phyloP scores from a whole-genome alignment of 2,113 vertebrate species.

The Amphilophus citrinellus region DNA sequence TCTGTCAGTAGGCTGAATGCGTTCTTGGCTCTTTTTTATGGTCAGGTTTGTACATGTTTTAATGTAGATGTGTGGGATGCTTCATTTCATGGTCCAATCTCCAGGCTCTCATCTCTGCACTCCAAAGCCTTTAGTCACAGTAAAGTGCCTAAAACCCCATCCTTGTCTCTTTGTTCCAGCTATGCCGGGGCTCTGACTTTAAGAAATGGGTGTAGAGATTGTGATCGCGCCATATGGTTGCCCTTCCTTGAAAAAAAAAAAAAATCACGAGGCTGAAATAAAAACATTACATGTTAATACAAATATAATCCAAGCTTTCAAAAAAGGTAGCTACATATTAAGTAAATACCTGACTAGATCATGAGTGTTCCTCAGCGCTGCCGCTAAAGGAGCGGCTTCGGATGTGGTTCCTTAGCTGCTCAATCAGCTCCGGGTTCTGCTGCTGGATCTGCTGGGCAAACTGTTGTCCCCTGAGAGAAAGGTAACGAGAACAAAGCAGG shows the following conservation, averaged over 20 bases:
- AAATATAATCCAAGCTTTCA: too few species aligned
- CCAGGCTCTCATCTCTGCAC: constrained; percentile 24
- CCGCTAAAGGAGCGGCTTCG: constrained; percentile 95
- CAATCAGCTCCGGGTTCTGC: constrained; percentile 97
- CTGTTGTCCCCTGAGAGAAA: constrained; percentile 91
- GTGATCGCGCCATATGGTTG: constrained; percentile 67
- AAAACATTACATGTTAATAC: neutral
- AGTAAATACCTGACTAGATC: constrained; percentile 74
- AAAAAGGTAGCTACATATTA: neutral
- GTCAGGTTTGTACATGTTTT: constrained; percentile 34
- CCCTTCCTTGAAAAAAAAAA: constrained; percentile 36
- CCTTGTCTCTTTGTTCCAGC: constrained; percentile 69
- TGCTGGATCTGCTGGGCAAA: constrained; percentile 99
- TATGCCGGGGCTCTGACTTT: constrained; percentile 63
- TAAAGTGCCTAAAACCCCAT: constrained; percentile 76
- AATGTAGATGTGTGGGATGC: constrained; percentile 47
- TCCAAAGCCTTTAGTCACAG: constrained; percentile 46
- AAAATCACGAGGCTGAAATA: constrained; percentile 41
- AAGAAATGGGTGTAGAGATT: constrained; percentile 80
- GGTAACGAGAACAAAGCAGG: constrained; percentile 4
- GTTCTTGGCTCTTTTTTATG: constrained; percentile 16
- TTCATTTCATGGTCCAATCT: constrained; percentile 35
- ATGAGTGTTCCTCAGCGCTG: constrained; percentile 95
- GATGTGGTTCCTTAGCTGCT: constrained; percentile 96
- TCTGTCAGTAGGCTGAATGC: constrained; percentile 9